phyloP scores from a whole-genome alignment of 53 echinoderm and acorn worm genomes.

The Hippasteria phrygiana region DNA sequence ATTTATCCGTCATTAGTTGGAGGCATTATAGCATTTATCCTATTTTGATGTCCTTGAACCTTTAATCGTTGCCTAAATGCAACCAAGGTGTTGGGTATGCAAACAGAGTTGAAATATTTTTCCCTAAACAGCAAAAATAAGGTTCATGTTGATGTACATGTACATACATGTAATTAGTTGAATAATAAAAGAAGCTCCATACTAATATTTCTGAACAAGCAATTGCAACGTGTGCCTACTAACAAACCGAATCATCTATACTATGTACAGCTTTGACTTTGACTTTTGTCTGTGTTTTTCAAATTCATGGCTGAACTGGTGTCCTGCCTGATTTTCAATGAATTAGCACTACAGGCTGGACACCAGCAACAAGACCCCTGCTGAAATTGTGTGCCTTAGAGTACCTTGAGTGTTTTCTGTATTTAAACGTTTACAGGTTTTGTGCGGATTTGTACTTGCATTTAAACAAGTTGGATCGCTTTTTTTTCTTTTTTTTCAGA shows the following conservation, averaged over 20 bases:
- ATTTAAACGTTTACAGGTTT: background rate
- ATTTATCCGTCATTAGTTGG: too few species aligned
- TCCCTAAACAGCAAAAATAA: background rate
- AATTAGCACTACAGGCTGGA: background rate
- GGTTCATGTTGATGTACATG: background rate
- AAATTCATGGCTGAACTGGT: background rate
- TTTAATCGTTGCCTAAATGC: too few species aligned
- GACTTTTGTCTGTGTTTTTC: background rate
- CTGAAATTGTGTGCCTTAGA: background rate
- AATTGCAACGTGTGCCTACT: too few species aligned
- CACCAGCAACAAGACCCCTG: background rate
- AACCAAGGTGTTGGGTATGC: too few species aligned
- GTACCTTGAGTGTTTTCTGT: background rate
- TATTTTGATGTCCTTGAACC: too few species aligned
- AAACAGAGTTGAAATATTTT: too few species aligned
- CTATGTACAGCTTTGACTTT: too few species aligned
- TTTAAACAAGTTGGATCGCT: too few species aligned
- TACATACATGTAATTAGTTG: background rate
- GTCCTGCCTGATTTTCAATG: background rate
- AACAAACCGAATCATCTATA: too few species aligned
- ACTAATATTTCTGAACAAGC: background rate
- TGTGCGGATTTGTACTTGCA: too few species aligned
- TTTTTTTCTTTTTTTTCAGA: too few species aligned
- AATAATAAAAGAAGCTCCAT: background rate
- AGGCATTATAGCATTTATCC: too few species aligned